Percentiles rank a stretch among this genome's conserved stretches.
These are phyloP conservation scores for Tragelaphus oryx DNA, from an alignment of 2,797 vertebrate species.

Conservation along the genomic window DNA sequence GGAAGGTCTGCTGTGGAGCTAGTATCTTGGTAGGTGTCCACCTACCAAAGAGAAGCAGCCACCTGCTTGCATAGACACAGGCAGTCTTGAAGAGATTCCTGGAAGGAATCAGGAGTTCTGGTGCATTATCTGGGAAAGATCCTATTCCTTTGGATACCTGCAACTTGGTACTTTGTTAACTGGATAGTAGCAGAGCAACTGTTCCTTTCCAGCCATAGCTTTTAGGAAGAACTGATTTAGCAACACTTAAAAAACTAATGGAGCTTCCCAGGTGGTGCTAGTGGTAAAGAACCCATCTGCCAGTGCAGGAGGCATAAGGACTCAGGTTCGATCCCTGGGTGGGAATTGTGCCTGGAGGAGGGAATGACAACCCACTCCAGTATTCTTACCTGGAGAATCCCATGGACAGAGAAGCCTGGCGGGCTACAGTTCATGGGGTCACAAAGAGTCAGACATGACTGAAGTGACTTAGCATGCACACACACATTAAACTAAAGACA, in stretches of 20 bases:
- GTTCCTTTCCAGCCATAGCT: background rate
- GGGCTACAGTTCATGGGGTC: background rate
- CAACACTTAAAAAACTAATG: background rate
- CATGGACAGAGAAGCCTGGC: background rate
- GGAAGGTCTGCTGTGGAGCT: background rate
- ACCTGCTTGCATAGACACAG: background rate
- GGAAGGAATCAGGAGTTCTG: background rate
- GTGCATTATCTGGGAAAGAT: background rate
- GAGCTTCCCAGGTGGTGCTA: background rate
- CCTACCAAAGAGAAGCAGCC: background rate
- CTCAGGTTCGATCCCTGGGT: background rate
- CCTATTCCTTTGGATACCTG: background rate
- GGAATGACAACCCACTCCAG: background rate
- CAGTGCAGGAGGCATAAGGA: background rate
- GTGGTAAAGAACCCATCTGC: background rate
- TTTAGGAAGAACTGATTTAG: conserved; percentile 18
- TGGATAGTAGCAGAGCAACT: background rate
- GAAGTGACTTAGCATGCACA: background rate
- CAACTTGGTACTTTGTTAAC: background rate
- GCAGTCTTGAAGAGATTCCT: background rate
- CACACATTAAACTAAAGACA: background rate
- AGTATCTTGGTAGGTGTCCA: background rate
- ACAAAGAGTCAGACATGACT: background rate
- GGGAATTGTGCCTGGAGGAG: background rate
- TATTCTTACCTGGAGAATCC: background rate